phyloP scores from a whole-genome alignment of 2,797 vertebrate species.

The Babyrousa celebensis region DNA sequence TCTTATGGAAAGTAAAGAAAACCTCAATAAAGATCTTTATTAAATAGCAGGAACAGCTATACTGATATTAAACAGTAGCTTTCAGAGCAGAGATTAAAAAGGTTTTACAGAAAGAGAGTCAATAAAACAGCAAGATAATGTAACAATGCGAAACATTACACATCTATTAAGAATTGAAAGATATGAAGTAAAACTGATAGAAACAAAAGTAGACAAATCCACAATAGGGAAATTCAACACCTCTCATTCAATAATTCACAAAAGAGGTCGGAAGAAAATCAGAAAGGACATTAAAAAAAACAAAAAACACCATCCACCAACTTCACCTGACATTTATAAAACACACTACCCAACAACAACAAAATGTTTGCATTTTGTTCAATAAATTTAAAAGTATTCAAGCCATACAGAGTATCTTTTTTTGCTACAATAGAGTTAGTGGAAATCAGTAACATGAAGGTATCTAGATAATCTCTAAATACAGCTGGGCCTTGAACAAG shows the following conservation, averaged over 20 bases:
- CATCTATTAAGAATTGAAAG: background rate
- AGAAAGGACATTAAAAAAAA: background rate
- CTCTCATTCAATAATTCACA: background rate
- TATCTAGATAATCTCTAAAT: conserved; percentile 20
- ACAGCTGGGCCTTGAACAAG: too few species aligned
- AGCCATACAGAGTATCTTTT: background rate
- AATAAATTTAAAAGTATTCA: background rate
- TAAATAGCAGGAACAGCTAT: background rate
- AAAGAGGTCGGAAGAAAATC: conserved; percentile 13
- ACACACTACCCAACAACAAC: background rate
- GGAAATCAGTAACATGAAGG: background rate
- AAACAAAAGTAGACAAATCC: conserved; percentile 14
- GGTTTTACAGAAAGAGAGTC: background rate
- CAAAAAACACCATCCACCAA: background rate
- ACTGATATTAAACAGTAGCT: background rate
- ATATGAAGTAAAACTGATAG: background rate
- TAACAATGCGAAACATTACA: background rate
- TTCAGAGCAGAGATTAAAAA: background rate
- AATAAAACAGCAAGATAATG: background rate
- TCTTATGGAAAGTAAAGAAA: background rate
- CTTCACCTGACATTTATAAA: background rate
- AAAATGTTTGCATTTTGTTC: background rate
- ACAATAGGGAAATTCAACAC: background rate
- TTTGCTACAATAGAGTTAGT: background rate
- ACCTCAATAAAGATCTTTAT: background rate